phyloP scores from a whole-genome alignment of 2,113 vertebrate genomes.

The Tupaia tana region DNA sequence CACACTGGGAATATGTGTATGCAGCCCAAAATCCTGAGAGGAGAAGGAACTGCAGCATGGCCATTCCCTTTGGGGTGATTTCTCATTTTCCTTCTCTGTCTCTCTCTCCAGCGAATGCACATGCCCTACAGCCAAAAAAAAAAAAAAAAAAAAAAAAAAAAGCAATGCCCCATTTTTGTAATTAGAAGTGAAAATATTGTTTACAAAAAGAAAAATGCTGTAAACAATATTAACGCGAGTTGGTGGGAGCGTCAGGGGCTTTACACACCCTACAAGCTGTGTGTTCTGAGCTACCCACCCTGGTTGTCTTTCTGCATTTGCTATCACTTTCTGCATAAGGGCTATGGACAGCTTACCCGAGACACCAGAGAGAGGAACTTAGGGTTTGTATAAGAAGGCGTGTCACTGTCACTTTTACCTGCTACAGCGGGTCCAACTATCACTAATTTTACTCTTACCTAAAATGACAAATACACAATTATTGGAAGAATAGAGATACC shows the following conservation, averaged over 20 bases:
- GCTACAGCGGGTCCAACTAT: background rate
- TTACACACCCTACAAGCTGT: no score
- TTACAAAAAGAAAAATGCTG: background rate
- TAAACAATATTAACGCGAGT: background rate
- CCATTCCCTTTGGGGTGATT: no score
- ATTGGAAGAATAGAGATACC: background rate
- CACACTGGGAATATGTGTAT: no score
- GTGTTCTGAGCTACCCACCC: no score
- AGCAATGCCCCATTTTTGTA: background rate
- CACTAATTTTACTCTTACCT: background rate
- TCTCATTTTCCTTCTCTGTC: no score
- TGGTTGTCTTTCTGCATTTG: background rate
- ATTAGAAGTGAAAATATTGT: background rate
- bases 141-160: no score
- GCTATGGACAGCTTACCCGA: background rate
- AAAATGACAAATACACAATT: background rate
- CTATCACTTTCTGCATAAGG: no score
- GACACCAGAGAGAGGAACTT: background rate
- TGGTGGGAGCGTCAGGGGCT: background rate
- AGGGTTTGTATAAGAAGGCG: background rate
- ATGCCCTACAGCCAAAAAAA: no score
- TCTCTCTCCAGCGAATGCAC: no score
- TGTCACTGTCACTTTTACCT: background rate
- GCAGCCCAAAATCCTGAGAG: no score
- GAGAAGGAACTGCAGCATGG: no score